Percentiles rank a stretch among this genome's conserved stretches.
Conservation (phyloP, 1,140 invertebrate genomes). For the Drosophila auraria region DNA sequence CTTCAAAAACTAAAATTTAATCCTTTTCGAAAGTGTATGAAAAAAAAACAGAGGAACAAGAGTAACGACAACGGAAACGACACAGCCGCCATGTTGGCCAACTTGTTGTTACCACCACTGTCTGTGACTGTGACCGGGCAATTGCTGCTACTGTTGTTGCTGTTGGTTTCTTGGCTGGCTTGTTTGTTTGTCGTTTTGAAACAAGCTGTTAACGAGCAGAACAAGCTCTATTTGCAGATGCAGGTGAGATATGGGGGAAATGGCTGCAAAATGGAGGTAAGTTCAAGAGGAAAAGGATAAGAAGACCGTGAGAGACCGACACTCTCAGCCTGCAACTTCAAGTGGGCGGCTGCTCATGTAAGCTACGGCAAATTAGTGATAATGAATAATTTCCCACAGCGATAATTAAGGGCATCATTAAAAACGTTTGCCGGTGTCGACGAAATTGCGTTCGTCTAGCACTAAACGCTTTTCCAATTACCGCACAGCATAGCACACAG, state of each 20-base stretch:
- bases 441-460: slow-evolving; percentile 55
- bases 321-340: slow-evolving; percentile 35
- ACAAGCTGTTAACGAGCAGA: slow-evolving; percentile 65
- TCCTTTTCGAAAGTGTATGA: neutral
- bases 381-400: slow-evolving; percentile 75
- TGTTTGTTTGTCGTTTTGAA: slow-evolving; percentile 43
- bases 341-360: slow-evolving; percentile 46
- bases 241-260: slow-evolving; percentile 17
- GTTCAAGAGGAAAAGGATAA: slow-evolving; percentile 12
- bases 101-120: slow-evolving; percentile 41
- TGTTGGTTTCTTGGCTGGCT: slow-evolving; percentile 25
- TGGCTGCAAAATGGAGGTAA: neutral
- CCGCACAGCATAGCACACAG: slow-evolving; percentile 48
- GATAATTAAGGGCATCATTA: slow-evolving; percentile 81
- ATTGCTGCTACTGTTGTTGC: slow-evolving; percentile 7
- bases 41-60: neutral
- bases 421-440: slow-evolving; percentile 52
- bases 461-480: slow-evolving; percentile 78
- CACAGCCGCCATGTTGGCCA: slow-evolving; percentile 61
- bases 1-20: neutral
- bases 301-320: slow-evolving; percentile 35
- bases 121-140: slow-evolving; percentile 17
- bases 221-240: slow-evolving; percentile 11
- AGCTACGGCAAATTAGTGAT: slow-evolving; percentile 69
- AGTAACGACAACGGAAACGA: slow-evolving; percentile 65